Base-by-base conservation (phyloP, 2,888 invertebrate species). In the Furcula furcula region DNA sequence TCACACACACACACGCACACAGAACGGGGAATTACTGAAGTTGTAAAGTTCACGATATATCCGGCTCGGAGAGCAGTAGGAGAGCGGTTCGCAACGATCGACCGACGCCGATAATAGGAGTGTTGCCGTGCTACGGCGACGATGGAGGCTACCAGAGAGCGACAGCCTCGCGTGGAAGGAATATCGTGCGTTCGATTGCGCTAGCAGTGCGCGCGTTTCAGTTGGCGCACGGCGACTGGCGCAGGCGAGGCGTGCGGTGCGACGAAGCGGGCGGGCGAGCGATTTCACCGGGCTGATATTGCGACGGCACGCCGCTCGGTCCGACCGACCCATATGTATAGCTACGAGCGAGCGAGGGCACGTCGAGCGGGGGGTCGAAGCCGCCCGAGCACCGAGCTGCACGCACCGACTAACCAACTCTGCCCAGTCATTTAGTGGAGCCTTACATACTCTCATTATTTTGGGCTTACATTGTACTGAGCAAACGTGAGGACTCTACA, bases 261-360 rank as follows among this genome's bases (percentile, higher is more conserved):
- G 83, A 65, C 76, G 82, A 72, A 68, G 83, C 83, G 84, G 84
- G 85, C 83, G 85, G 83, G 81, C 82, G 82, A 80, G 83, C 84
- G 87, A 86, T 88, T 86, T 87, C 86, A 87, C 87, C 85, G 87
- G 82, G 84, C 82, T 82, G 85, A 86, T 86, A 86, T 83, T 84
- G 85, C 85, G 85, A 81, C 81, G 83, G 83, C 80, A 80, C 75
- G 78, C 76, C 72, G 76, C 72, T n/a, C n/a, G 75, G 66, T 76
- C 71, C 70, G 75, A 75, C 75, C 80, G 76, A 77, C 79, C 78
- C 80, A 82, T 81, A 84, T 76, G 81, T 84, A 85, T 82, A 84
- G 72, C 78, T 77, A 75, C 68, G 62, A 59, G 60, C 66, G 64
- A 71, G 73, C 78, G 80, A 81, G 80, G 82, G 82, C 80, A 80